Evolutionary conservation across 2,113 vertebrate species (phyloP).

Genomic region (Athene noctua): DNA sequence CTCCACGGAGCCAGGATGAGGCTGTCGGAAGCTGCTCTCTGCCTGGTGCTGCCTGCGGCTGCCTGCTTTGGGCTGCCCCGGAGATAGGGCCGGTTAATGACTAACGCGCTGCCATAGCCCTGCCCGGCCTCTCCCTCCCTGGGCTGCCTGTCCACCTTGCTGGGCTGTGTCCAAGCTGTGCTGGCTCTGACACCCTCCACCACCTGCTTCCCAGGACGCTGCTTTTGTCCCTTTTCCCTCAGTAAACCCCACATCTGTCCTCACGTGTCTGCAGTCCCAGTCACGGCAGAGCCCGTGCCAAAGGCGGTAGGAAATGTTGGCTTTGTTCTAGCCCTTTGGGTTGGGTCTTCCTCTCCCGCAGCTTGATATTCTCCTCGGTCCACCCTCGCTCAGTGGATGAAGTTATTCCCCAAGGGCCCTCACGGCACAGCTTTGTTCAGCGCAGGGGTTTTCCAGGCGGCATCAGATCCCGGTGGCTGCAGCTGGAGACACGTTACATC

Average conservation of each 20-base stretch:
- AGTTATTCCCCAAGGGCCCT: neutral
- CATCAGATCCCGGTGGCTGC: neutral
- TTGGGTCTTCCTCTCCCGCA: neutral
- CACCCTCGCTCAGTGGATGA: neutral
- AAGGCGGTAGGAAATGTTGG: neutral
- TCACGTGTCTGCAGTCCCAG: neutral
- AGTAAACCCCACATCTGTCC: neutral
- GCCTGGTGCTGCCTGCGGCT: neutral
- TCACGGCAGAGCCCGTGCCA: neutral
- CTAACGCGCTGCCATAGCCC: accelerated
- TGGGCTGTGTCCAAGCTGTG: accelerated
- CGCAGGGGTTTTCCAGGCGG: neutral
- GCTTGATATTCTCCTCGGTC: neutral
- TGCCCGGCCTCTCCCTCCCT: neutral
- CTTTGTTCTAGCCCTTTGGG: neutral
- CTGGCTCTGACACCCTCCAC: neutral
- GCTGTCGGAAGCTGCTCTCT: neutral
- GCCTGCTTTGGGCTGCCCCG: accelerated
- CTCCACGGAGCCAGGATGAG: neutral
- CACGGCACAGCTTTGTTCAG: neutral
- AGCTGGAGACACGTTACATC: neutral
- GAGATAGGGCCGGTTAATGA: neutral
- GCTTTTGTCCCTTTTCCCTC: neutral
- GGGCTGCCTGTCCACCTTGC: accelerated
- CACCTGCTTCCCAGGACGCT: neutral